Base-by-base conservation (phyloP, 2,888 invertebrate genomes). In the Lochmaea crataegi region DNA sequence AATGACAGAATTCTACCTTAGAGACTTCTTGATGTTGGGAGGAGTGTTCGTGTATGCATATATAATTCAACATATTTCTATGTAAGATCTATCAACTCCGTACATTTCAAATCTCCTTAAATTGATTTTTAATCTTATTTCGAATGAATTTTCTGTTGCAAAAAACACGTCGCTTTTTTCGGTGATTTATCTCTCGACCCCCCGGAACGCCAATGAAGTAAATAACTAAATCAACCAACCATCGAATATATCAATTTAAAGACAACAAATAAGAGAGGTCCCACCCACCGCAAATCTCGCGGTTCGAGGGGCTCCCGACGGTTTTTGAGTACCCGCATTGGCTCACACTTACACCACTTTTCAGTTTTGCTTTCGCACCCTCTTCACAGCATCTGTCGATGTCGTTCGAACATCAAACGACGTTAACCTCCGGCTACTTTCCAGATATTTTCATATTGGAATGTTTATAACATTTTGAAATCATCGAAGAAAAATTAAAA, bases 211-310 rank as follows among this genome's bases (percentile, higher is more conserved):
- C 69, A 70, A 65, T 58, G 73, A 60, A 69, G 68, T 71, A 71
- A 63, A 63, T 63, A 63, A 63, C 65, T 63, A 80, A 80, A 81
- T 81, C 80, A 79, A 77, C 80, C 78, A 63, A 79, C 77, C 78
- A 76, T 68, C 81, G 79, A 82, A 81, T 81, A 81, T 81, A 80
- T 81, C 82, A 80, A 80, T 80, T 78, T 79, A 74, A 80, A 63
- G 64, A 53, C 68, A 67, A 75, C 77, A 73, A 73, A 70, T 66
- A 72, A 58, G 65, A 68, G 66, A 60, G 69, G 78, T 79, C 78
- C 80, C 81, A 81, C 80, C 81, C 79, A 79, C 80, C 74, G 77
- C 71, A 71, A 65, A 68, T 71, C 63, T 65, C 41, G 53, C 58
- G 45, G 38, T 68, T 71, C 70, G 65, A 63, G 65, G 72, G 74